A percentile compares a stretch with the other conserved stretches of the same genome.
Conservation (phyloP, 2,113 vertebrate genomes). For the Excalfactoria chinensis region DNA sequence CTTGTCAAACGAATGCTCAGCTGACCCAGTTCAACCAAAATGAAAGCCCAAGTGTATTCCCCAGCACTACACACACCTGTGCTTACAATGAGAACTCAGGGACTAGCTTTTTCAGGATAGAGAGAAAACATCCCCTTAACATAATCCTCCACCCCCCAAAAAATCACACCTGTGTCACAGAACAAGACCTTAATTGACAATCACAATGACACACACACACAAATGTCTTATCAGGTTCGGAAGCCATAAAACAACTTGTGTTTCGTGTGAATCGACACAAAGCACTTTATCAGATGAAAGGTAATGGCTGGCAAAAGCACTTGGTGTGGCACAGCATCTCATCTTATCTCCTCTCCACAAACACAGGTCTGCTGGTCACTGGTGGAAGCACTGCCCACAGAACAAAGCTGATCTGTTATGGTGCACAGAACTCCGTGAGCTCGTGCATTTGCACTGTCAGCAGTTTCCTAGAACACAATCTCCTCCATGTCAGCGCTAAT, state of each 20-base stretch:
- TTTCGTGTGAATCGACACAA: fast-evolving
- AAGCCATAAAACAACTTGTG: background rate
- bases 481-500: background rate
- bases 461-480: background rate
- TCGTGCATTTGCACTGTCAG: background rate
- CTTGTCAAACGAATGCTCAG: background rate
- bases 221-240: background rate
- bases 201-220: no score
- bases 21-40: background rate
- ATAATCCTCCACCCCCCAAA: background rate
- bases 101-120: background rate
- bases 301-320: background rate
- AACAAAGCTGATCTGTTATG: background rate
- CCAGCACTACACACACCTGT: background rate
- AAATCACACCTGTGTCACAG: background rate
- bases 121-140: background rate
- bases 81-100: background rate
- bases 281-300: background rate
- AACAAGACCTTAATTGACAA: background rate
- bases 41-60: background rate
- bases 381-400: background rate
- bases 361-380: background rate
- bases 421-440: background rate
- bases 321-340: fast-evolving
- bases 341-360: background rate